Base-by-base conservation (phyloP, 2,888 invertebrate species). In the Brenthis hecate region DNA sequence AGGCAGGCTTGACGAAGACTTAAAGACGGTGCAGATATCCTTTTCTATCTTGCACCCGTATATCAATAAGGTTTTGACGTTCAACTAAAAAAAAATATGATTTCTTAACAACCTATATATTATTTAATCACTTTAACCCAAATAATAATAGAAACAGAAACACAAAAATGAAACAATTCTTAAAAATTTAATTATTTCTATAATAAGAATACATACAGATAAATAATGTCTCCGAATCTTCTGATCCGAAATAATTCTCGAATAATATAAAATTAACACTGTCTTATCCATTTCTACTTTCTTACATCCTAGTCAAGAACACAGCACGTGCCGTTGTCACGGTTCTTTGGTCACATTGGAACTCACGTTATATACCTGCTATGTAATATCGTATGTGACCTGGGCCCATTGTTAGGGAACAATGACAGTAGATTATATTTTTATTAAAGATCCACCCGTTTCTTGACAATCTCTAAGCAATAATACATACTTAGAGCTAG, bases 291-390 rank as follows among this genome's bases (percentile, higher is more conserved):
- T 63, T 57, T 13, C 13, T 54, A 16, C 14, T n/a, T 53, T 74
- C 68, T 48, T 28, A 60, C 50, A 62, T 56, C 63, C 71, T 72
- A 77, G 75, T 51, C 6, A 54, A 61, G 77, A 77, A 78, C 77
- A 72, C 74, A 75, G 75, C 71, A 81, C 82, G 83, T 81, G 81
- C 73, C 75, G 68, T 66, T 78, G 74, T 82, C 80, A 83, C 82
- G 82, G 65, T 57, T 67, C 77, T 81, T 79, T 81, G 81, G 78
- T 70, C 77, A 71, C 78, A 73, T 67, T 67, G 47, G 56, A 73
- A 70, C 70, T 66, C 69, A 60, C 69, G 68, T 62, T 73, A 73
- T 73, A 68, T 70, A 69, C 69, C 55, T 70, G 66, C 66, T 72
- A 72, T 62, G 65, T 69, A 67, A 61, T 66, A 65, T 64, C 67